Percentiles rank a stretch among this genome's conserved stretches.
Evolutionary conservation across 2,113 vertebrate species (phyloP).

Genomic region (Cavia porcellus): DNA sequence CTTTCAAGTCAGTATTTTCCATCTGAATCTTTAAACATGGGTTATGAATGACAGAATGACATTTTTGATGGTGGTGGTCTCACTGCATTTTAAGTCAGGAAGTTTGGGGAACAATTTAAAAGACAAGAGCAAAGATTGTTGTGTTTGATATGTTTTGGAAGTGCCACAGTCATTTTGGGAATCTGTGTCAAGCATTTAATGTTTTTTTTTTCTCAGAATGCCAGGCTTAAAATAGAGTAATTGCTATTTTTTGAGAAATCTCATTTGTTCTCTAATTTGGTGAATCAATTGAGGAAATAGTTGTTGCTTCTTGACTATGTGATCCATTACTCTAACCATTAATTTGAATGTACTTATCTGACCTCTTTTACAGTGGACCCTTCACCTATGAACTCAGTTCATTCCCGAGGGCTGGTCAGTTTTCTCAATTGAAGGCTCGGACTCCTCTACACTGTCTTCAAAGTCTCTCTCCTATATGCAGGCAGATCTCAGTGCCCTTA

Average conservation of each 20-base stretch:
- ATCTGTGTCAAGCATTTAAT: slow-evolving; percentile 33
- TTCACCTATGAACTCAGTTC: too few relatives aligned
- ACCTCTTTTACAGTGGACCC: not conserved
- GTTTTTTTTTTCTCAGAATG: not conserved
- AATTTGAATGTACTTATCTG: not conserved
- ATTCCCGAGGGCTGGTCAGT: too few relatives aligned
- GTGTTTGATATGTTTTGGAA: not conserved
- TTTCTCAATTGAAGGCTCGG: too few relatives aligned
- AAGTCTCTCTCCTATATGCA: too few relatives aligned
- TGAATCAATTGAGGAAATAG: not conserved
- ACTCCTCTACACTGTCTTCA: too few relatives aligned
- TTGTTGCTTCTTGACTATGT: not conserved
- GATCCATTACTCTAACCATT: not conserved
- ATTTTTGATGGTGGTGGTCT: not conserved
- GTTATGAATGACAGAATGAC: too few relatives aligned
- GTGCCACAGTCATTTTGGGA: not conserved
- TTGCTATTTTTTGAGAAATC: not conserved
- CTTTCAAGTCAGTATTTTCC: slow-evolving; percentile 9
- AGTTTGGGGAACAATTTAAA: slow-evolving; percentile 32
- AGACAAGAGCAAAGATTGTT: not conserved
- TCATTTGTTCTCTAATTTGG: slow-evolving; percentile 22
- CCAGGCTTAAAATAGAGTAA: slow-evolving; percentile 43
- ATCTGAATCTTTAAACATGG: not conserved
- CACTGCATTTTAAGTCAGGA: not conserved
- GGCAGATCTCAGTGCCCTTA: too few relatives aligned